Evolutionary conservation across 2,797 vertebrate species (phyloP), one percentile per base, ranked within the genome.

Genomic region (Dromococcyx pavoninus): DNA sequence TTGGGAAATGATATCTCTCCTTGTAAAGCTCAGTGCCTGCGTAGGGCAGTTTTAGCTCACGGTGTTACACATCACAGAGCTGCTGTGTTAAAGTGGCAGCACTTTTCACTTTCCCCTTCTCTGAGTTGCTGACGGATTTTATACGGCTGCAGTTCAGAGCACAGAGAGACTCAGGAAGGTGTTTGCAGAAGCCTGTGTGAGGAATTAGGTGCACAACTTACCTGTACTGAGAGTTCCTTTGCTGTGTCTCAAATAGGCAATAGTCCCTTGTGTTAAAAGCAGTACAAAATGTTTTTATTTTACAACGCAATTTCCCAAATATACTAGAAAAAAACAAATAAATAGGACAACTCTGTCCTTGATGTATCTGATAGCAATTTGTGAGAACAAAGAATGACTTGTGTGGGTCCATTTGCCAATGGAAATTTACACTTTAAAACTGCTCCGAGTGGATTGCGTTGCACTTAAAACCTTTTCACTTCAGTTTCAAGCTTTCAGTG

Each of bases 351-450:
- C 87, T 86, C 83, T 93, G 87, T 92, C 87, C 89, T 92, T 72
- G 81, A 86, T 95, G 30, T 10, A 67, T 88, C 81, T 81, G 64
- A 12, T 15, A 93, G 93, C 67, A 83, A 37, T 74, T 81, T 33
- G 84, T 91, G 94, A 95, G 91, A 95, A 93, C 76, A 93, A 92
- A 91, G 85, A 95, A 56, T 86, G 94, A 94, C 85, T 94, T 94
- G 72, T 17, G 1, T 44, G 76, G 72, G 79, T 81, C 89, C 7
- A 3, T 94, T 89, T 96, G 95, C 93, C 96, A 95, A 44, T 95
- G 90, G 91, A 94, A 94, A 96, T 95, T 96, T 96, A 92, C 96
- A 94, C 89, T 83, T 96, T 19, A 54, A 54, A 88, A 88, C 85
- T 92, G 77, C 74, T 94, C 60, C 0, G 3, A 85, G 92, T 91